Conservation (phyloP, 2,888 invertebrate genomes). For the Xestia rhomboidea region DNA sequence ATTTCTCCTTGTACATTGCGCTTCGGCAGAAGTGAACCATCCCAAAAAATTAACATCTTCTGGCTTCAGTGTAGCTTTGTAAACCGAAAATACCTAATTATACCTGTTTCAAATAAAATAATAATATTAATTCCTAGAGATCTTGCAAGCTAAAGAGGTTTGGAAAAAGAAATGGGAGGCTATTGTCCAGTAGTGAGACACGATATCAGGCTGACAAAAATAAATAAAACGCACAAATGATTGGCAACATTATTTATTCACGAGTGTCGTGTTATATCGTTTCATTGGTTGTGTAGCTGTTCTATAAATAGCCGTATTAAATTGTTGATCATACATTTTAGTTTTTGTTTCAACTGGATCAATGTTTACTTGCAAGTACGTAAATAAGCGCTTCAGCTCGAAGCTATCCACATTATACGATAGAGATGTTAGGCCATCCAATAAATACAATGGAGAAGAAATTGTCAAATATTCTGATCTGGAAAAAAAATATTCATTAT, state of each 20-base stretch:
- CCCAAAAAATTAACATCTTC: too few relatives aligned
- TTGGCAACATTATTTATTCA: constrained; percentile 31
- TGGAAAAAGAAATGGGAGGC: background rate
- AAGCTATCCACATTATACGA: constrained; percentile 61
- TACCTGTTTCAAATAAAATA: too few relatives aligned
- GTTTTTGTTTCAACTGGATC: constrained; percentile 22
- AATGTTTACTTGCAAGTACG: constrained; percentile 68
- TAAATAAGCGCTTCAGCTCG: constrained; percentile 66
- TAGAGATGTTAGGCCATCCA: constrained; percentile 71
- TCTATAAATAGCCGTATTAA: constrained; percentile 7
- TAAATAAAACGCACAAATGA: background rate
- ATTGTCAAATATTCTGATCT: constrained; percentile 54
- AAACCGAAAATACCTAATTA: too few relatives aligned
- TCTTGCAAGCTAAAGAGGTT: too few relatives aligned
- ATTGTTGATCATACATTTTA: constrained; percentile 7
- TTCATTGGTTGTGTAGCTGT: background rate
- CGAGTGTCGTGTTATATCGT: background rate
- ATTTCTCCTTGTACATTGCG: too few relatives aligned
- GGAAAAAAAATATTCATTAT: background rate
- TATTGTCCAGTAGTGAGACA: background rate
- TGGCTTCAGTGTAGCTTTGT: too few relatives aligned
- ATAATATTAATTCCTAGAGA: too few relatives aligned
- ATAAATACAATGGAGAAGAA: constrained; percentile 56
- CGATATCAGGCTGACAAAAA: background rate
- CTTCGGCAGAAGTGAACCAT: too few relatives aligned